Evolutionary conservation across 1,140 invertebrate species (phyloP).

Genomic region (Lanistes nyassanus): DNA sequence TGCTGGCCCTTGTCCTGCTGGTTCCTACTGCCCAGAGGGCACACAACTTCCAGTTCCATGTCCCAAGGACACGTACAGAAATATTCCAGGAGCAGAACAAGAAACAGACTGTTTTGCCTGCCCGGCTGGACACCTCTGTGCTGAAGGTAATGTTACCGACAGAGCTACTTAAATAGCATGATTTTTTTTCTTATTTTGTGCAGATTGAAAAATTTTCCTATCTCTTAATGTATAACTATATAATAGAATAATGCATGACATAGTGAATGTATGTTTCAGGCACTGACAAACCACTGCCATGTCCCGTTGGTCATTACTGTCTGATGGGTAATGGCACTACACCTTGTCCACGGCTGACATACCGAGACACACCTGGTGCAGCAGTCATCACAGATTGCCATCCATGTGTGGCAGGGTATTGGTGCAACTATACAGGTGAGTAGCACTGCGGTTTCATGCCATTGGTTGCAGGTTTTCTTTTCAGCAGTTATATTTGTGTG

Average conservation of each 20-base stretch:
- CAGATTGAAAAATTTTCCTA: too few relatives aligned
- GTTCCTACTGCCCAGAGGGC: slow-evolving; percentile 58
- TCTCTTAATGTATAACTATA: too few relatives aligned
- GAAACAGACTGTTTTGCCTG: slow-evolving; percentile 49
- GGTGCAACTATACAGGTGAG: slow-evolving; percentile 59
- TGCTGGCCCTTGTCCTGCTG: slow-evolving; percentile 59
- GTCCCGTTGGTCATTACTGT: slow-evolving; percentile 59
- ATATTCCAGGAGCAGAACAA: slow-evolving; percentile 42
- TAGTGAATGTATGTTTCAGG: slow-evolving; percentile 32
- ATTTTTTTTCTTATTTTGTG: too few relatives aligned
- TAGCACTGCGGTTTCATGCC: not conserved
- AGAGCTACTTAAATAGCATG: too few relatives aligned
- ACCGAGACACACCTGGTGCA: slow-evolving; percentile 54
- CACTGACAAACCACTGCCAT: slow-evolving; percentile 42
- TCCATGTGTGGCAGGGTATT: slow-evolving; percentile 58
- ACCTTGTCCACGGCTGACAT: slow-evolving; percentile 54
- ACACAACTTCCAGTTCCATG: slow-evolving; percentile 50
- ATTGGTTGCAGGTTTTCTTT: not conserved
- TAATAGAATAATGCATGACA: too few relatives aligned
- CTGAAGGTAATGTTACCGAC: slow-evolving; percentile 40
- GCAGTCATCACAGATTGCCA: slow-evolving; percentile 49
- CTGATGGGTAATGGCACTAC: slow-evolving; percentile 47
- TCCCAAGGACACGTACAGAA: slow-evolving; percentile 54
- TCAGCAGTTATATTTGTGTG: not conserved
- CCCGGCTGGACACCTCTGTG: slow-evolving; percentile 56